Conservation (phyloP, 2,888 invertebrate genomes). For the Parnassius apollo region DNA sequence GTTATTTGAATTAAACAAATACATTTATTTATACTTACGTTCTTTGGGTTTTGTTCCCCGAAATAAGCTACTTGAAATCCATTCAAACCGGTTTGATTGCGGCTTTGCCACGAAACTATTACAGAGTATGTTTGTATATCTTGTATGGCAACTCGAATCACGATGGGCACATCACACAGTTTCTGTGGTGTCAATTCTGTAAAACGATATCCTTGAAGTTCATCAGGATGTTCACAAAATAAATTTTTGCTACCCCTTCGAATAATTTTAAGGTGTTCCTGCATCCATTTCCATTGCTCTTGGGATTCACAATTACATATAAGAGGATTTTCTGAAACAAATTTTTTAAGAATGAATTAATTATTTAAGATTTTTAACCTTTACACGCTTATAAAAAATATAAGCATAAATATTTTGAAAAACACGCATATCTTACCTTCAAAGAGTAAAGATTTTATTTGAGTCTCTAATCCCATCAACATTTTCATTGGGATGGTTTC, state of each 20-base stretch:
- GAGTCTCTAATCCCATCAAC: slow-evolving; percentile 89
- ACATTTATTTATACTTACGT: slow-evolving; percentile 62
- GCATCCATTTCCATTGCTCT: slow-evolving; percentile 95
- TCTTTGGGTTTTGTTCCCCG: slow-evolving; percentile 77
- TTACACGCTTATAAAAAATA: too few species aligned
- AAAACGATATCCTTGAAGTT: slow-evolving; percentile 88
- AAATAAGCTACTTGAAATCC: slow-evolving; percentile 94
- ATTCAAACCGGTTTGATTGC: slow-evolving; percentile 91
- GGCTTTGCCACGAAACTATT: slow-evolving; percentile 93
- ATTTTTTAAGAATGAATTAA: slow-evolving; percentile 17
- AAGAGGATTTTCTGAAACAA: slow-evolving; percentile 89
- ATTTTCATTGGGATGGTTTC: slow-evolving; percentile 90
- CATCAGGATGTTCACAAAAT: slow-evolving; percentile 91
- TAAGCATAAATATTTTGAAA: too few species aligned
- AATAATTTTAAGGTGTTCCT: slow-evolving; percentile 91
- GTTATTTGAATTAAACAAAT: too few species aligned
- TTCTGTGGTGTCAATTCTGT: slow-evolving; percentile 89
- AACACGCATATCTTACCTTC: slow-evolving; percentile 84
- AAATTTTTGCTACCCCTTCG: slow-evolving; percentile 82
- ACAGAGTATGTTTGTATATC: slow-evolving; percentile 94
- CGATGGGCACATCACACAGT: slow-evolving; percentile 91
- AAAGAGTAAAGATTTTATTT: slow-evolving; percentile 87
- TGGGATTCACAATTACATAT: slow-evolving; percentile 94
- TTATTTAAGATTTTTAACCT: too few species aligned
- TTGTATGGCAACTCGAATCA: slow-evolving; percentile 91